Percentiles rank a stretch among this genome's conserved stretches.
phyloP scores from a whole-genome alignment of 2,797 vertebrate species.

The Hoplostethus atlanticus region DNA sequence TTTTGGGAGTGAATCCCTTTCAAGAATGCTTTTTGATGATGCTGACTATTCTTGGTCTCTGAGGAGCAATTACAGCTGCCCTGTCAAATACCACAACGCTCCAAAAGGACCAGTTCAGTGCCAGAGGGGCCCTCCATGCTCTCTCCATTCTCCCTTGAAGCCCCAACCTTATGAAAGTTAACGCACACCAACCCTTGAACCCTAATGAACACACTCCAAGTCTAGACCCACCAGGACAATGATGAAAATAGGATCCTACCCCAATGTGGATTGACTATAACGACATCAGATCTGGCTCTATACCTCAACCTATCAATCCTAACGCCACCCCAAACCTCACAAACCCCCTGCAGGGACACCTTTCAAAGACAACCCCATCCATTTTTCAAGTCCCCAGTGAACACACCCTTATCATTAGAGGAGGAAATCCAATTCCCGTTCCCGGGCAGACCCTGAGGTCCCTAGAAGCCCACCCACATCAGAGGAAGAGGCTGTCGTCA shows the following conservation, averaged over 20 bases:
- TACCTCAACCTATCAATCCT: conserved; percentile 63
- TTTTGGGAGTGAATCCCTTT: conserved; percentile 62
- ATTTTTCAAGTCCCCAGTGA: conserved; percentile 68
- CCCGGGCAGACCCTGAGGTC: conserved; percentile 54
- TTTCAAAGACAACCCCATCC: conserved; percentile 64
- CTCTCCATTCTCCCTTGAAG: conserved; percentile 58
- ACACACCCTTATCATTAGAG: conserved; percentile 61
- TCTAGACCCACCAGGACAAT: conserved; percentile 39
- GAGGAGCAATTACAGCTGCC: conserved; percentile 81
- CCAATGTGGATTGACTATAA: conserved; percentile 30
- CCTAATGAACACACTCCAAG: conserved; percentile 61
- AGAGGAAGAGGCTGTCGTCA: conserved; percentile 51
- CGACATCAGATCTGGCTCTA: conserved; percentile 37
- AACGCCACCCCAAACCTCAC: conserved; percentile 9
- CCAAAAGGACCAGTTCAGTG: conserved; percentile 69
- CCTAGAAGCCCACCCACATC: conserved; percentile 62
- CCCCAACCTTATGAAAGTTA: conserved; percentile 64
- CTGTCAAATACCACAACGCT: conserved; percentile 79
- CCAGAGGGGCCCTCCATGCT: conserved; percentile 64
- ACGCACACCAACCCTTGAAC: conserved; percentile 65
- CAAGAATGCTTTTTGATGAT: conserved; percentile 73
- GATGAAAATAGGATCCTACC: conserved; percentile 67
- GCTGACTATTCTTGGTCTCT: conserved; percentile 75
- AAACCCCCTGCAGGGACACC: conserved; percentile 36
- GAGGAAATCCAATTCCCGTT: conserved; percentile 64